Percentiles rank a stretch among this genome's conserved stretches.
Conservation (phyloP, 2,797 vertebrate genomes). For the Galaxias olidus region DNA sequence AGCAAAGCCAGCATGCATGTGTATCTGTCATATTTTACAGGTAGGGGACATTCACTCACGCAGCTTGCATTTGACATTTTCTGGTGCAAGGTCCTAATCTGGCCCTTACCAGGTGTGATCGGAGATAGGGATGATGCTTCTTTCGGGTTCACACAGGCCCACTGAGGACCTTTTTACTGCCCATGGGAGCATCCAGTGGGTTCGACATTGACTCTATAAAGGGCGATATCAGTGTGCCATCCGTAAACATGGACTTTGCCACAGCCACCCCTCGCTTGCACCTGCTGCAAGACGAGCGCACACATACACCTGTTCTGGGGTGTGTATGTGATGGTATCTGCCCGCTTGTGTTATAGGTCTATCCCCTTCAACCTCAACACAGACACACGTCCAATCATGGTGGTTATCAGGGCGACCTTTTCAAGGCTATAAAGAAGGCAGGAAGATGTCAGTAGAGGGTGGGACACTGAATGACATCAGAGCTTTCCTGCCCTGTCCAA, state of each 20-base stretch:
- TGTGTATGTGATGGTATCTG: background rate
- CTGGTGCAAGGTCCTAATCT: too few relatives aligned
- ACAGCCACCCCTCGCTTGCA: slow-evolving; percentile 6
- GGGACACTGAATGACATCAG: slow-evolving; percentile 23
- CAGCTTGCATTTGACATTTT: too few relatives aligned
- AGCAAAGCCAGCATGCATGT: too few relatives aligned
- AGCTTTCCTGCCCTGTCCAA: background rate
- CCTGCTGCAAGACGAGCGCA: slow-evolving; percentile 1
- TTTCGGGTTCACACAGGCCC: too few relatives aligned
- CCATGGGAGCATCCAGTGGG: too few relatives aligned
- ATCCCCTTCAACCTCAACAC: background rate
- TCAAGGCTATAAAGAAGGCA: background rate
- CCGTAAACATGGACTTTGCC: slow-evolving; percentile 23
- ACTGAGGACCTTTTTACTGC: too few relatives aligned
- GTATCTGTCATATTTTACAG: too few relatives aligned
- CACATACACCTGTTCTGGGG: slow-evolving; percentile 1
- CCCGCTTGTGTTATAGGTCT: background rate
- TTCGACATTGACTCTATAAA: slow-evolving; percentile 15
- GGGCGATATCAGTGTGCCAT: slow-evolving; percentile 6
- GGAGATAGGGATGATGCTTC: too few relatives aligned
- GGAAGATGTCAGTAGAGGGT: background rate
- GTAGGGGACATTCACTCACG: background rate
- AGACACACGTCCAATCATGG: background rate
- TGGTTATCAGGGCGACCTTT: background rate
- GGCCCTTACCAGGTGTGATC: background rate